phyloP scores from a whole-genome alignment of 1,140 invertebrate species.

The Scaptomyza hsui region DNA sequence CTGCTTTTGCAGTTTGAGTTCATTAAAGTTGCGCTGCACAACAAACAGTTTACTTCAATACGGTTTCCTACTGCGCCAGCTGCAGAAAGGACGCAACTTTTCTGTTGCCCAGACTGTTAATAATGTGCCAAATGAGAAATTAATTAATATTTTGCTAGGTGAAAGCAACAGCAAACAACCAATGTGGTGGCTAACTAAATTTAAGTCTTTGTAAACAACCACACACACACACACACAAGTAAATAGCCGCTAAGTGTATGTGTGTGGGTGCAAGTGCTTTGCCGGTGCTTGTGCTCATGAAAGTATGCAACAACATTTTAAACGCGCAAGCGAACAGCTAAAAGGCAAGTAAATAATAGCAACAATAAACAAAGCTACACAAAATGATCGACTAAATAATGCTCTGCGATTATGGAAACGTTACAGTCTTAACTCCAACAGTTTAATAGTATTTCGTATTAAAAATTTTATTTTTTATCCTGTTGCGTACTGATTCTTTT shows the following conservation, averaged over 20 bases:
- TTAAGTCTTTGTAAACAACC: constrained; percentile 13
- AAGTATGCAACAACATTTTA: constrained; percentile 43
- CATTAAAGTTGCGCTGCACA: constrained; percentile 59
- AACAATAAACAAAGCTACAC: not conserved
- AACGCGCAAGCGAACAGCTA: constrained; percentile 3
- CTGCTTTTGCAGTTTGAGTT: constrained; percentile 34
- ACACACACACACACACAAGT: constrained; percentile 3
- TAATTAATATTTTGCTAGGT: constrained; percentile 58
- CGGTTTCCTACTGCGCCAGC: not conserved
- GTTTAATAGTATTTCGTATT: too few relatives aligned
- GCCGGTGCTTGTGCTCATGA: constrained; percentile 21
- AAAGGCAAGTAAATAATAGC: constrained; percentile 9
- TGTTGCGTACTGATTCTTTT: too few relatives aligned
- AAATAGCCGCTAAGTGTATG: not conserved
- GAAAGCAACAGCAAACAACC: constrained; percentile 4
- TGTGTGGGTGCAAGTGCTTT: not conserved
- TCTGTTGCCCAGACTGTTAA: constrained; percentile 35
- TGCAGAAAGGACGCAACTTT: constrained; percentile 34
- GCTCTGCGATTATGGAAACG: not conserved
- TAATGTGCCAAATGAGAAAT: constrained; percentile 48
- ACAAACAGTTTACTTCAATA: constrained; percentile 44
- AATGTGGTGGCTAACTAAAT: constrained; percentile 23
- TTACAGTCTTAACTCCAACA: too few relatives aligned
- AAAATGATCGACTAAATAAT: constrained; percentile 5
- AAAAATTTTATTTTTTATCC: not conserved